Evolutionary conservation across 2,797 vertebrate genomes (phyloP).

Genomic region (Crocodylus rhombifer): DNA sequence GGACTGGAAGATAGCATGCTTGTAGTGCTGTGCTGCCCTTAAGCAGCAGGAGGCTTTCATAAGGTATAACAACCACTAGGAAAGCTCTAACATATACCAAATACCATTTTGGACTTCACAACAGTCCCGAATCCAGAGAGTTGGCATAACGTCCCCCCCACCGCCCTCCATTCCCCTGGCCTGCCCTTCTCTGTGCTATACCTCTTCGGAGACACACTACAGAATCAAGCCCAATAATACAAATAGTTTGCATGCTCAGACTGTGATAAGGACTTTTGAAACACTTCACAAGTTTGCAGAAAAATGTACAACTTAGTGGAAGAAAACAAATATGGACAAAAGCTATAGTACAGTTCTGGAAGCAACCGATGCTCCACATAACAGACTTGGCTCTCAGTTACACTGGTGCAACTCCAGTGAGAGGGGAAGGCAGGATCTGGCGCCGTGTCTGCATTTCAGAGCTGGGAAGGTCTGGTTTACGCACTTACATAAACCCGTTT

Average conservation of each 20-base stretch:
- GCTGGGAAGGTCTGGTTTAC: background rate
- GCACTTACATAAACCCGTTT: background rate
- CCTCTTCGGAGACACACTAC: background rate
- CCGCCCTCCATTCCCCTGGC: background rate
- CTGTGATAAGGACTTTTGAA: background rate
- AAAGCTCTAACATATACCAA: fast-evolving
- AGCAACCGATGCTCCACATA: background rate
- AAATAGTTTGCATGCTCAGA: background rate
- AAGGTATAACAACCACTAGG: background rate
- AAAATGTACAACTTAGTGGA: background rate
- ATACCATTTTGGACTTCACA: background rate
- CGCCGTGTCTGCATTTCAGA: background rate
- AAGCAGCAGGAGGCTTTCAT: background rate
- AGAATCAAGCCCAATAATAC: background rate
- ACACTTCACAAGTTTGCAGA: background rate
- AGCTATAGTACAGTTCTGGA: background rate
- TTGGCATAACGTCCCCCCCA: background rate
- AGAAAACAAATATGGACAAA: background rate
- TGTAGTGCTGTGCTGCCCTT: background rate
- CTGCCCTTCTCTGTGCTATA: background rate
- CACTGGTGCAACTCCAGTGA: background rate
- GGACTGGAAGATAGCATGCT: fast-evolving
- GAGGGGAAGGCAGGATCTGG: background rate
- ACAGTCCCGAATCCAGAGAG: background rate
- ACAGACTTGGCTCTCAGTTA: background rate